Percentiles rank a stretch among this genome's conserved stretches.
Conservation (phyloP, 2,888 invertebrate genomes). For the Parasteatoda lunata region DNA sequence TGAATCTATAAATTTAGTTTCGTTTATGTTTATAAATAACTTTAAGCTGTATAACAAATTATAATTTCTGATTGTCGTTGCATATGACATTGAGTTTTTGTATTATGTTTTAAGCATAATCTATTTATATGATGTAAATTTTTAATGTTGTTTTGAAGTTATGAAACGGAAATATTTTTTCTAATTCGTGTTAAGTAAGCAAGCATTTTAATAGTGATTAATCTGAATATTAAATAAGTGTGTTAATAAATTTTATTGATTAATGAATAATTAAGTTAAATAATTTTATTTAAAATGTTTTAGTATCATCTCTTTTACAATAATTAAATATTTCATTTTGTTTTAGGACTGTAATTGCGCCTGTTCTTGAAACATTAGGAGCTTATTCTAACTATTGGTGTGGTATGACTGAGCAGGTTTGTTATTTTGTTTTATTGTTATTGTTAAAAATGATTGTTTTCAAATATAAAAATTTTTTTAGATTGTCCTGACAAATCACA, state of each 20-base stretch:
- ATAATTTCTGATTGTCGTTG: too few species aligned
- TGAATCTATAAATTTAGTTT: too few species aligned
- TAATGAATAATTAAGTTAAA: not conserved
- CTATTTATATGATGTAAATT: too few species aligned
- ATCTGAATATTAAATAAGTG: not conserved
- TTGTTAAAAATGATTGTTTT: not conserved
- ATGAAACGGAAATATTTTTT: too few species aligned
- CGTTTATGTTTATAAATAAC: too few species aligned
- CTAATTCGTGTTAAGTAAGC: not conserved
- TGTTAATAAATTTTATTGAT: not conserved
- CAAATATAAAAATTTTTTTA: not conserved
- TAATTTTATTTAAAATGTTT: not conserved
- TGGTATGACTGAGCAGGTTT: slow-evolving; percentile 84
- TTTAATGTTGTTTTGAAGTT: too few species aligned
- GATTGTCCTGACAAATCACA: not conserved
- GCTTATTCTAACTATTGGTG: slow-evolving; percentile 97
- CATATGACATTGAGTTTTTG: too few species aligned
- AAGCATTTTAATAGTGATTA: slow-evolving; percentile 1
- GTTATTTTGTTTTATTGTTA: not conserved
- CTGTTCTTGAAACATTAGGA: slow-evolving; percentile 89
- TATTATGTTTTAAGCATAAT: too few species aligned
- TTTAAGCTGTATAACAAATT: too few species aligned
- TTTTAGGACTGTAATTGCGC: slow-evolving; percentile 80
- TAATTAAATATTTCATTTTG: not conserved
- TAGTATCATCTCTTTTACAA: too few species aligned